Percentiles rank a stretch among this genome's conserved stretches.
Evolutionary conservation across 2,888 invertebrate genomes (phyloP).

Genomic region (Nycteola revayana): DNA sequence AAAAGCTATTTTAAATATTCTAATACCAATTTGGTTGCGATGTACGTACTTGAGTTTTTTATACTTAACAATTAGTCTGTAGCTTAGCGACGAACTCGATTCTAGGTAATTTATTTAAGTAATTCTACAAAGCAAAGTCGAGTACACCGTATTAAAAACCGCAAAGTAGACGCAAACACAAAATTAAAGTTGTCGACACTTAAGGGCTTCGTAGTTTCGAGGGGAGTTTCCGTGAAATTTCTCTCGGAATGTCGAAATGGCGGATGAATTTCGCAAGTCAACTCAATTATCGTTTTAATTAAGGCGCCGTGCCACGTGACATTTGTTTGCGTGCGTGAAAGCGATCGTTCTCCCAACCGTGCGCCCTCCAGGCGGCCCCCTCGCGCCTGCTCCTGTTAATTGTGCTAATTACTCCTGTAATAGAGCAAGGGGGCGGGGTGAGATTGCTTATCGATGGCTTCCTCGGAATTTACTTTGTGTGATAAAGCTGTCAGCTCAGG

Average conservation of each 20-base stretch:
- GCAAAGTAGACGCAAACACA: constrained; percentile 80
- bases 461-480: constrained; percentile 68
- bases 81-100: constrained; percentile 58
- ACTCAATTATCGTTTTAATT: constrained; percentile 83
- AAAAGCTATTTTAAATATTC: too few species aligned
- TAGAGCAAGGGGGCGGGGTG: constrained; percentile 73
- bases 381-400: constrained; percentile 70
- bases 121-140: constrained; percentile 69
- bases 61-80: constrained; percentile 49
- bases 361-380: constrained; percentile 33
- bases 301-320: constrained; percentile 80
- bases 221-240: constrained; percentile 76
- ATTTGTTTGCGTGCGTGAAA: constrained; percentile 82
- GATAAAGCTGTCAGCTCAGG: constrained; percentile 52
- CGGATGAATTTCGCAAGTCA: constrained; percentile 81
- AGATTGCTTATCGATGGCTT: constrained; percentile 79
- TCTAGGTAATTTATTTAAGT: constrained; percentile 73
- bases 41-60: constrained; percentile 50
- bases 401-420: constrained; percentile 83
- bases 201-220: constrained; percentile 76
- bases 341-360: constrained; percentile 57
- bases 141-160: constrained; percentile 76
- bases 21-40: too few species aligned
- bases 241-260: constrained; percentile 78
- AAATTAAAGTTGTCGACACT: constrained; percentile 81